Evolutionary conservation across 2,888 invertebrate species (phyloP).

Genomic region (Drepanosiphum platanoidis): DNA sequence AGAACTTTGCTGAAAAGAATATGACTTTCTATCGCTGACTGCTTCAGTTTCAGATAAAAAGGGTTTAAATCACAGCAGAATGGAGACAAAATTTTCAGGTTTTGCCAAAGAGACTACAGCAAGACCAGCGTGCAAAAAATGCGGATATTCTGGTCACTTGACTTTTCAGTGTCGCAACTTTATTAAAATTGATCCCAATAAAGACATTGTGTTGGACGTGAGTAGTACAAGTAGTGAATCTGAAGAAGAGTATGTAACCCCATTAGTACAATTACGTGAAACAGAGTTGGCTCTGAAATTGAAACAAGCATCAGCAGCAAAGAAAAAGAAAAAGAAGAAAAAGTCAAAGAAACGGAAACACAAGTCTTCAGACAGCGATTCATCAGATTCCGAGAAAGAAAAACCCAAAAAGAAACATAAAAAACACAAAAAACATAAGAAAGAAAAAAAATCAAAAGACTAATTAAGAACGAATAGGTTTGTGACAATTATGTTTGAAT

Average conservation of each 20-base stretch:
- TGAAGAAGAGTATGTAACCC: slow-evolving; percentile 80
- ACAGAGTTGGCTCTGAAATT: slow-evolving; percentile 80
- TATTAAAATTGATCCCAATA: slow-evolving; percentile 89
- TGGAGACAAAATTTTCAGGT: slow-evolving; percentile 58
- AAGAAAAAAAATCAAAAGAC: slow-evolving; percentile 45
- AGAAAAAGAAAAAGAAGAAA: slow-evolving; percentile 70
- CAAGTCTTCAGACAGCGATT: slow-evolving; percentile 64
- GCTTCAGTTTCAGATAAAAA: background rate
- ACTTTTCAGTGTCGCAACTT: slow-evolving; percentile 97
- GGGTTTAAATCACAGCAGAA: background rate
- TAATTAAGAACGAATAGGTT: background rate
- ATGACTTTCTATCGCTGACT: background rate
- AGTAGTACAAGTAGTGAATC: slow-evolving; percentile 89
- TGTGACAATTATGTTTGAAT: too few relatives aligned
- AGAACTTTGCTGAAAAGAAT: background rate
- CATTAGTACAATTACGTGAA: slow-evolving; percentile 81
- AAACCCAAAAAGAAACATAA: slow-evolving; percentile 65
- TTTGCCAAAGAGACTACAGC: slow-evolving; percentile 44
- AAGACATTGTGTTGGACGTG: slow-evolving; percentile 91
- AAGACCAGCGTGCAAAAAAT: slow-evolving; percentile 90
- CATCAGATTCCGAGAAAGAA: slow-evolving; percentile 65
- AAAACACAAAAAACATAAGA: slow-evolving; percentile 64
- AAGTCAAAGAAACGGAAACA: slow-evolving; percentile 65
- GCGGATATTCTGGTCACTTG: slow-evolving; percentile 94
- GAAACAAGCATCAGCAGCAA: slow-evolving; percentile 73